phyloP scores from a whole-genome alignment of 2,888 invertebrate genomes.

The Gortyna flavago region DNA sequence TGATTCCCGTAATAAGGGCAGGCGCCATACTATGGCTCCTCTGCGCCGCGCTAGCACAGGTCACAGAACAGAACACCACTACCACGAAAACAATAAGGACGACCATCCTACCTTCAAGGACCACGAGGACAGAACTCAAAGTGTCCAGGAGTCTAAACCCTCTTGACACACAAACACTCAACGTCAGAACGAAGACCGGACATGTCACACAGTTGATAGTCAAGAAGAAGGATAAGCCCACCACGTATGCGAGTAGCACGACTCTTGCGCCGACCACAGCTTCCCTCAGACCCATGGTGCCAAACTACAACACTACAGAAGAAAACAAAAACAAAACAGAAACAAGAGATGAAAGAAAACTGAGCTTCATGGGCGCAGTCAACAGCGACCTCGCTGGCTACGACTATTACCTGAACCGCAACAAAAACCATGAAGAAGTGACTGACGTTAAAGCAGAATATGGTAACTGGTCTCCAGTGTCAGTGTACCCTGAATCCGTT shows the following conservation, averaged over 20 bases:
- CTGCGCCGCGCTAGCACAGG: conserved; percentile 76
- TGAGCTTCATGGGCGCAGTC: conserved; percentile 80
- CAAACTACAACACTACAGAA: conserved; percentile 74
- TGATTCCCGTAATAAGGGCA: conserved; percentile 87
- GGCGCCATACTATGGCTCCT: conserved; percentile 82
- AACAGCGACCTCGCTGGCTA: conserved; percentile 87
- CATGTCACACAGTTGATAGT: conserved; percentile 94
- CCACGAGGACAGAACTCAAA: conserved; percentile 93
- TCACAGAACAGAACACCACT: conserved; percentile 82
- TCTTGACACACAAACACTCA: conserved; percentile 93
- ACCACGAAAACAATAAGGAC: conserved; percentile 85
- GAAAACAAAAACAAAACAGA: conserved; percentile 85
- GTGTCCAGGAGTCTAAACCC: conserved; percentile 94
- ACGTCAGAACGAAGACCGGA: conserved; percentile 94
- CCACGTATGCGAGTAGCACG: conserved; percentile 73
- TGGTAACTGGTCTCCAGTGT: conserved; percentile 89
- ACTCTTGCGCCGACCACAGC: conserved; percentile 80
- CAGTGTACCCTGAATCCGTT: conserved; percentile 86
- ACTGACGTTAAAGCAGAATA: conserved; percentile 87
- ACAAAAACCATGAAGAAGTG: conserved; percentile 84
- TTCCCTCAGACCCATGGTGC: conserved; percentile 75
- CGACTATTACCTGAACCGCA: conserved; percentile 86
- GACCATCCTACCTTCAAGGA: conserved; percentile 89
- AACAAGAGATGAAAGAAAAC: conserved; percentile 85
- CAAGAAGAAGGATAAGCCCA: conserved; percentile 92